phyloP scores from a whole-genome alignment of 2,888 invertebrate genomes.

The Drosophila aldrichi region DNA sequence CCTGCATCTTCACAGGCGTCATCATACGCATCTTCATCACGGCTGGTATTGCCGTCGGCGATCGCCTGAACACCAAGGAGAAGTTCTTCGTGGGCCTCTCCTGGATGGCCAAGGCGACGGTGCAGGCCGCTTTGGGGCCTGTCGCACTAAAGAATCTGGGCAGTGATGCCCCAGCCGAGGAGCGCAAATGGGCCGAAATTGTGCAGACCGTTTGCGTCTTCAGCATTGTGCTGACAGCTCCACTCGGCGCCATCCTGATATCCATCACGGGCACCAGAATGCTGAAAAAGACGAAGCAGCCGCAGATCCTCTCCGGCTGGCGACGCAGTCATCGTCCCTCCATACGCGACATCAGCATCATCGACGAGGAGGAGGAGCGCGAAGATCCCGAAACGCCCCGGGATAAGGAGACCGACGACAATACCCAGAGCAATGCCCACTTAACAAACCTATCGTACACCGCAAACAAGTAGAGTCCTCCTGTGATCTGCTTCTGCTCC shows the following conservation, averaged over 20 bases:
- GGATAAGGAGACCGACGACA: constrained; percentile 82
- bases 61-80: constrained; percentile 94
- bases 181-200: constrained; percentile 88
- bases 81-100: constrained; percentile 95
- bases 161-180: constrained; percentile 85
- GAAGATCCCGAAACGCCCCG: constrained; percentile 86
- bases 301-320: constrained; percentile 89
- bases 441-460: constrained; percentile 67
- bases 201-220: constrained; percentile 92
- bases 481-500: neutral
- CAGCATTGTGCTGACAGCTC: constrained; percentile 94
- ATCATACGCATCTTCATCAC: constrained; percentile 89
- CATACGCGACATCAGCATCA: constrained; percentile 94
- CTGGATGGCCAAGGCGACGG: constrained; percentile 99
- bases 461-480: constrained; percentile 58
- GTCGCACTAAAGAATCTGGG: constrained; percentile 89
- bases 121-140: constrained; percentile 95
- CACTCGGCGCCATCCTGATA: constrained; percentile 93
- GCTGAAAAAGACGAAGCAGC: constrained; percentile 91
- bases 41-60: constrained; percentile 89
- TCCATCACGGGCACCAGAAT: constrained; percentile 91
- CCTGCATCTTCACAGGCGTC: constrained; percentile 89
- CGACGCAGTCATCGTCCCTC: constrained; percentile 92
- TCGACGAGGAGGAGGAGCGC: constrained; percentile 92
- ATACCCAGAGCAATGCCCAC: constrained; percentile 83